These are phyloP conservation scores for Cephus pygmeus DNA, from an alignment of 2,888 invertebrate genomes.

Conservation along the genomic window DNA sequence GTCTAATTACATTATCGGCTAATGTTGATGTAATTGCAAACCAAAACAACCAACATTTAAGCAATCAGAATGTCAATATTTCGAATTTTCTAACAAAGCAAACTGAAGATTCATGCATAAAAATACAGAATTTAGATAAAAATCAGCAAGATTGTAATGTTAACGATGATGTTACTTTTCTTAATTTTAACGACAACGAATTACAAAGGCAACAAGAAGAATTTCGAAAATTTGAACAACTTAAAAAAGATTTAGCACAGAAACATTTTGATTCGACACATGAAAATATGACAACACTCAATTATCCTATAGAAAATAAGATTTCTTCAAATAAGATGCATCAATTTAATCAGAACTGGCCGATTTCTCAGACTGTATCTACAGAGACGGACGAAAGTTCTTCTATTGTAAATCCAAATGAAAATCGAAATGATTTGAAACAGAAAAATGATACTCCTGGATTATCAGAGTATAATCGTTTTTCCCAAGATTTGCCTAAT, in stretches of 20 bases:
- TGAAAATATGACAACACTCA: conserved; percentile 35
- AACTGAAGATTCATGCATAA: background rate
- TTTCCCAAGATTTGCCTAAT: conserved; percentile 10
- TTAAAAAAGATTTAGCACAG: conserved; percentile 27
- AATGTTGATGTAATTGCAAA: conserved; percentile 26
- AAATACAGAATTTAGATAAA: conserved; percentile 3
- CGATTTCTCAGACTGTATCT: background rate
- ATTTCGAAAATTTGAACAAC: conserved; percentile 31
- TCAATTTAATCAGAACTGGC: conserved; percentile 14
- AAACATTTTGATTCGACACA: conserved; percentile 25
- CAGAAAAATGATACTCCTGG: conserved; percentile 11
- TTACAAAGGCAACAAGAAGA: conserved; percentile 31
- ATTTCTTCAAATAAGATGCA: conserved; percentile 13
- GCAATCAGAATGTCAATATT: conserved; percentile 3
- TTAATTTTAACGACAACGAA: conserved; percentile 28
- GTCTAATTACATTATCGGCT: conserved; percentile 43
- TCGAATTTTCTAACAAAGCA: conserved; percentile 13
- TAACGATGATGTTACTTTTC: conserved; percentile 3
- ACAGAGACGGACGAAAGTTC: background rate
- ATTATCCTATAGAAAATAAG: conserved; percentile 10
- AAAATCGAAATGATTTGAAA: conserved; percentile 1
- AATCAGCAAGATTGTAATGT: conserved; percentile 5
- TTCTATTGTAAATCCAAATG: background rate
- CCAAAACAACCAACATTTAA: background rate
- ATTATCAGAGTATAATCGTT: conserved; percentile 9